phyloP scores from a whole-genome alignment of 1,140 invertebrate species.

The Heliothis virescens region DNA sequence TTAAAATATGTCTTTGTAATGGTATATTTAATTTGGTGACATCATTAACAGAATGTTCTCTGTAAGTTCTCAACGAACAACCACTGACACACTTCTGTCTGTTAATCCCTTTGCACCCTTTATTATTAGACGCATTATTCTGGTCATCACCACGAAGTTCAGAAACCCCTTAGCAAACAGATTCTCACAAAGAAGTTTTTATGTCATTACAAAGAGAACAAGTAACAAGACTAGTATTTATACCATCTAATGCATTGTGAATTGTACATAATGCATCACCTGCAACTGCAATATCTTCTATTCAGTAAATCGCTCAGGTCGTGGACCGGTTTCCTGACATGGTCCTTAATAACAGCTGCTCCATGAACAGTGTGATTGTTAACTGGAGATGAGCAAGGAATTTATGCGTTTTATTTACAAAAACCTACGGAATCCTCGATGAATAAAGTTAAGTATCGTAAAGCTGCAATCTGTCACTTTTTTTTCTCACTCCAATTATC shows the following conservation, averaged over 20 bases:
- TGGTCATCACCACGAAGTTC: not conserved
- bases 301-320: constrained; percentile 12
- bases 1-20: too few relatives aligned
- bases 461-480: not conserved
- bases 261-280: constrained; percentile 17
- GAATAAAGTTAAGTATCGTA: constrained; percentile 9
- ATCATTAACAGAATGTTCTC: not conserved
- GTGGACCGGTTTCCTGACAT: not conserved
- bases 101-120: constrained; percentile 8
- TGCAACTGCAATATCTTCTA: not conserved
- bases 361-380: not conserved
- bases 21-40: not conserved
- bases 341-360: constrained; percentile 24
- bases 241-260: constrained; percentile 4
- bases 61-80: not conserved
- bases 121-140: not conserved
- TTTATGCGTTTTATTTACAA: not conserved
- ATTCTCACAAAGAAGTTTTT: constrained; percentile 3
- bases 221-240: too few relatives aligned
- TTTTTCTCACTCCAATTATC: not conserved
- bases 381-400: not conserved
- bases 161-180: not conserved
- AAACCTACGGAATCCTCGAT: not conserved
- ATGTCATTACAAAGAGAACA: not conserved
- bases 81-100: not conserved